Percentiles rank a stretch among this genome's conserved stretches.
These are phyloP conservation scores for Sitta europaea DNA, from an alignment of 2,113 vertebrate genomes.

Conservation along the genomic window DNA sequence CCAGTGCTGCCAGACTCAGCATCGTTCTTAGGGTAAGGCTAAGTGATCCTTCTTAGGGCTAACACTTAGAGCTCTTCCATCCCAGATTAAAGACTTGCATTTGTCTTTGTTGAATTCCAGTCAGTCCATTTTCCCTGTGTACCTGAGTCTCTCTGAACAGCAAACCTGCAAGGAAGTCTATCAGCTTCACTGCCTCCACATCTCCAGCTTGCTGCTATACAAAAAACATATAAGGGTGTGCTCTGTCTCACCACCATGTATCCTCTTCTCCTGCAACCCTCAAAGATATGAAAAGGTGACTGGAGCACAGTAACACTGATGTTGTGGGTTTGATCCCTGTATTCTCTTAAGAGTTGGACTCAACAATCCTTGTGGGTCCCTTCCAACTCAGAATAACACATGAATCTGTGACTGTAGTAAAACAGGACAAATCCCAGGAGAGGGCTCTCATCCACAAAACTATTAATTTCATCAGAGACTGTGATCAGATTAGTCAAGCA, in stretches of 20 bases:
- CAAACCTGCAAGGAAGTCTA: background rate
- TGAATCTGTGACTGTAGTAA: background rate
- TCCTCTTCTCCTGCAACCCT: background rate
- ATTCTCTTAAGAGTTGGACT: background rate
- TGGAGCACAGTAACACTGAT: background rate
- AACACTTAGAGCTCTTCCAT: background rate
- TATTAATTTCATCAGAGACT: background rate
- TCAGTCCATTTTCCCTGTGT: background rate
- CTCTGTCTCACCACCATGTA: background rate
- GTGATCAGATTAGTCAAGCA: background rate
- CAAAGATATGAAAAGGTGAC: background rate
- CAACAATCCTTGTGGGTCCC: background rate
- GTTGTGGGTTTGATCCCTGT: background rate
- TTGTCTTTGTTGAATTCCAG: background rate
- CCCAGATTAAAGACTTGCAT: background rate
- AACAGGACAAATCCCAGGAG: background rate
- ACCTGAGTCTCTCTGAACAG: accelerated
- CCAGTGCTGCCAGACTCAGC: background rate
- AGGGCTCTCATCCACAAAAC: background rate
- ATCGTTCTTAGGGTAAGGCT: background rate
- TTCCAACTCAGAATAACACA: background rate
- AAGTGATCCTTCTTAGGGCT: background rate
- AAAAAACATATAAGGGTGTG: background rate
- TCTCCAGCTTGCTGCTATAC: background rate
- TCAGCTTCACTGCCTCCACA: background rate